These are phyloP conservation scores for Tamias sibiricus DNA, from an alignment of 2,113 vertebrate genomes.

Conservation along the genomic window DNA sequence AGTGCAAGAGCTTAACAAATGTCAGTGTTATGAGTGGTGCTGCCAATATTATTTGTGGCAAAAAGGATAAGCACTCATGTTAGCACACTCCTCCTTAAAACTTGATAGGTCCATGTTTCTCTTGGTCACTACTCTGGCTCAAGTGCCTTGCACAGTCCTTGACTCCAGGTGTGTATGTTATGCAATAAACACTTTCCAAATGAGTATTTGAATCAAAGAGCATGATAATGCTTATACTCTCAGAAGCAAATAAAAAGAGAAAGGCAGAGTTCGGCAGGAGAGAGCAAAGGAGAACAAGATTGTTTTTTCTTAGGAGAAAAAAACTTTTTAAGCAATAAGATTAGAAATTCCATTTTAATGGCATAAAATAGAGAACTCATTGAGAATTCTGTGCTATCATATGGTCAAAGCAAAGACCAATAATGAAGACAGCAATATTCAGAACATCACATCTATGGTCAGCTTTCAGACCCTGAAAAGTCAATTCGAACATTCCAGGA, in stretches of 20 bases:
- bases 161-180: background rate
- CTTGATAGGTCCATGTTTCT: background rate
- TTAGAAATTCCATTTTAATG: slow-evolving; percentile 54
- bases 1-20: background rate
- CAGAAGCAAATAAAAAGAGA: background rate
- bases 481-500: background rate
- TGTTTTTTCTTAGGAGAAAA: background rate
- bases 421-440: background rate
- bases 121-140: background rate
- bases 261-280: background rate
- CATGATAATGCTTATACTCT: background rate
- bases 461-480: background rate
- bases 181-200: background rate
- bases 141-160: background rate
- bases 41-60: background rate
- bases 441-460: background rate
- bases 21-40: background rate
- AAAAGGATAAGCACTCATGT: background rate
- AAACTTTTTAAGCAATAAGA: background rate
- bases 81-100: background rate
- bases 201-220: background rate
- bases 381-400: background rate
- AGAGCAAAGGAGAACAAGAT: background rate
- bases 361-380: background rate
- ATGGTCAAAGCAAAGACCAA: background rate